A percentile compares a stretch with the other conserved stretches of the same genome.
These are phyloP conservation scores for Diplazon laetatorius DNA, from an alignment of 2,888 invertebrate species.

Conservation along the genomic window DNA sequence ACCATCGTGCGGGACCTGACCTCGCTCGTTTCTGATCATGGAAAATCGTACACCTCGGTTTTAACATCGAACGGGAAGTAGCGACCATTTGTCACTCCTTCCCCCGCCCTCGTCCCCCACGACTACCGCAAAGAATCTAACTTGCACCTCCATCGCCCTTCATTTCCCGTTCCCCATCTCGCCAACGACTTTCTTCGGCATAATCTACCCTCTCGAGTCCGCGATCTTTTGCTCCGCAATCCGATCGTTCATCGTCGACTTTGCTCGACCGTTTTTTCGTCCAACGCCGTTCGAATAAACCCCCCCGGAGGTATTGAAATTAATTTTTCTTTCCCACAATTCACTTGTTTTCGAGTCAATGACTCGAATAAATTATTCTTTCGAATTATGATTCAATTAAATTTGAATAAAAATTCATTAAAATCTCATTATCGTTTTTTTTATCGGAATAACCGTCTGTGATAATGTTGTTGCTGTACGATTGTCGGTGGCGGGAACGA, in stretches of 20 bases:
- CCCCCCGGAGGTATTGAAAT: constrained; percentile 3
- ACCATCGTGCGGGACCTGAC: constrained; percentile 40
- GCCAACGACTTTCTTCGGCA: constrained; percentile 42
- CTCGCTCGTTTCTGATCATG: constrained; percentile 48
- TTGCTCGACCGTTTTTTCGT: constrained; percentile 5
- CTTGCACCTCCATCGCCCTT: constrained; percentile 5
- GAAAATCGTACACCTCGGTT: constrained; percentile 42
- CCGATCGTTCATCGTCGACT: constrained; percentile 38
- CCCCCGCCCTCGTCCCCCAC: constrained; percentile 7
- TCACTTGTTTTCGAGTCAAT: neutral
- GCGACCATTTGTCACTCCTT: constrained; percentile 54
- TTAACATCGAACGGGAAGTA: constrained; percentile 40
- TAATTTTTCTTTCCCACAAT: neutral
- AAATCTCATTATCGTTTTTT: too few relatives aligned
- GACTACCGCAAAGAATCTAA: constrained; percentile 35
- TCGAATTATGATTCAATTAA: too few relatives aligned
- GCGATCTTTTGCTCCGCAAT: constrained; percentile 37
- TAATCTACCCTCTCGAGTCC: constrained; percentile 36
- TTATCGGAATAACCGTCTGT: too few relatives aligned
- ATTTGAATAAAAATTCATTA: neutral
- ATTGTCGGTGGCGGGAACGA: neutral
- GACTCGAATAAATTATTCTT: too few relatives aligned
- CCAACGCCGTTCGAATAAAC: neutral
- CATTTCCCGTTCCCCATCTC: neutral
- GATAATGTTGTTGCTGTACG: neutral